Evolutionary conservation across 2,888 invertebrate species (phyloP).

Genomic region (Erebia epiphron): DNA sequence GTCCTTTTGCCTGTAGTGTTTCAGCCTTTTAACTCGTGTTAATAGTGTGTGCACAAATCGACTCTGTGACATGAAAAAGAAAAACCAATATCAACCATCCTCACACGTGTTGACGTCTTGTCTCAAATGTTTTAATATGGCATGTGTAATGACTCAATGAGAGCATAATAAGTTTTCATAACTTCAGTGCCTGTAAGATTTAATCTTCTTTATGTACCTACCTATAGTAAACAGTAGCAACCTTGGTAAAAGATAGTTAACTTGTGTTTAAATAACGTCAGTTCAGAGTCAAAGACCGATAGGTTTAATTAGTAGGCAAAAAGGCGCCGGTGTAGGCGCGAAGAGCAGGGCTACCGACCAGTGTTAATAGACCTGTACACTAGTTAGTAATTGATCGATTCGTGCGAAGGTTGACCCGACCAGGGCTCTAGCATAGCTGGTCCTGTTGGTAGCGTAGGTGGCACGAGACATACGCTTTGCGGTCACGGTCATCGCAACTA

Average conservation of each 20-base stretch:
- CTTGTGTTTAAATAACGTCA: slow-evolving; percentile 57
- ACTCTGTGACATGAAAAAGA: too few species aligned
- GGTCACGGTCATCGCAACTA: slow-evolving; percentile 52
- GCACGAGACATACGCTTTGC: slow-evolving; percentile 53
- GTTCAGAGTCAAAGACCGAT: slow-evolving; percentile 74
- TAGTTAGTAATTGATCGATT: slow-evolving; percentile 43
- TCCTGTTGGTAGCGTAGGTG: slow-evolving; percentile 59
- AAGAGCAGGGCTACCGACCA: slow-evolving; percentile 51
- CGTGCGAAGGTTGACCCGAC: slow-evolving; percentile 34
- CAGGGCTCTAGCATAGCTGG: slow-evolving; percentile 54
- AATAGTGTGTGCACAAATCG: too few species aligned
- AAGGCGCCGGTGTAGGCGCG: slow-evolving; percentile 72
- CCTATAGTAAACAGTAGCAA: slow-evolving; percentile 32
- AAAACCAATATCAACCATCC: too few species aligned
- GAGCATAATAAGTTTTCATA: too few species aligned
- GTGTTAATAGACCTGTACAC: slow-evolving; percentile 46
- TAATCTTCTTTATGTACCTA: slow-evolving; percentile 1
- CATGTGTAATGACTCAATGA: too few species aligned
- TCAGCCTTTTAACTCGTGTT: too few species aligned
- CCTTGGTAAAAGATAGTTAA: slow-evolving; percentile 35
- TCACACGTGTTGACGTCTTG: too few species aligned
- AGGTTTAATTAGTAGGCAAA: slow-evolving; percentile 73
- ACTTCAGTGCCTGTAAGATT: not conserved
- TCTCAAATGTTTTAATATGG: too few species aligned
- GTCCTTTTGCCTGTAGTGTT: too few species aligned